Evolutionary conservation across 1,140 invertebrate species (phyloP), one percentile per base, ranked within the genome.

Genomic region (Ceratina calcarata): DNA sequence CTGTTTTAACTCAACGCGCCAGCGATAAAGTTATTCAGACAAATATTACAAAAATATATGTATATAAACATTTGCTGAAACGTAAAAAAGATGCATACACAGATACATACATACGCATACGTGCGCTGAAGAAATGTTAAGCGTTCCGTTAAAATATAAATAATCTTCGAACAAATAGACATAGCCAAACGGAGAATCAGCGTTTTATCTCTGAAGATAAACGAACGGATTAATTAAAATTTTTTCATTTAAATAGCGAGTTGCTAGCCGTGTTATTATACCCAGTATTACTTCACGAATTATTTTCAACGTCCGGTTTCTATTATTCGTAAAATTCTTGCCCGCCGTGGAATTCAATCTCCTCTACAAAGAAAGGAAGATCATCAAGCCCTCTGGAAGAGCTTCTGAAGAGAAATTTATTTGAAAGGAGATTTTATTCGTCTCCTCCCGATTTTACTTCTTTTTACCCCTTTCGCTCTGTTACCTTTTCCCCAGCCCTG

Each of bases 1-100:
- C 76, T 72, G 76, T 78, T 78, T 78, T 78, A 72, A 78, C 71
- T 78, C 76, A 78, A 78, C 76, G 61, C 49, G 60, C 60, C 32
- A 49, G 15, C 51, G 68, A 78, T 78, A 72, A 78, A 78, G 76
- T 78, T 78, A 78, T 64, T 78, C 69, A 62, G 27, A 27, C 18
- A 24, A 65, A 24, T 22, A 55, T 22, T 49, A 55, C 27, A 65
- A 57, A 57, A 62, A 64, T 60, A 57, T 70, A 45, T 10, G 37
- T 45, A 57, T 70, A 77, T 77, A 77, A 77, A 77, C 45, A 70
- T 70, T 69, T 37, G 24, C 24, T 49, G n/a, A 32, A 71, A 55
- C 16, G 13, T 16, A 61, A 61, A 66, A 45, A 22, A 32, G 18
- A 16, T 64, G 15, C 22, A 16, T 10, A 45, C 37, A 45, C 37